Base-by-base conservation (phyloP, 2,113 vertebrate species). In the Tragulus kanchil region DNA sequence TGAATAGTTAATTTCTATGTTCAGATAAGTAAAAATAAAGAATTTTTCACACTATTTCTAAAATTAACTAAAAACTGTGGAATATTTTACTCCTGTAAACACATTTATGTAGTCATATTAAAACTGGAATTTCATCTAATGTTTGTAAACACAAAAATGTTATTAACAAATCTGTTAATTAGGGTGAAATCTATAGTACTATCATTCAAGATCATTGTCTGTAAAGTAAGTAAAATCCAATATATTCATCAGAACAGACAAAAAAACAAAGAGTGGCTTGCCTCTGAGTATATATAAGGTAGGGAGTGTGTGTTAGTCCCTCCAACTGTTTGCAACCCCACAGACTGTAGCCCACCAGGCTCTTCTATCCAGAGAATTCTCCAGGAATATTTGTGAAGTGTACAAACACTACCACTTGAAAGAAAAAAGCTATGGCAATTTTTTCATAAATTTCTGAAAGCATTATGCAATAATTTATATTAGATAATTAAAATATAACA, bases 1-100 rank as follows among this genome's bases (percentile, higher is more conserved):
- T 25, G 77, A 92, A 95, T 85, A 96, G 79, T 85, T 97, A 90
- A 94, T 85, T 92, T 90, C 56, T 90, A 94, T 71, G 75, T 93
- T 89, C 42, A 96, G 17, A n/a, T 81, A 94, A 97, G 86, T 71
- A 56, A 93, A 95, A 79, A 94, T 10, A 93, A 96, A 95, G 31
- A 96, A 81, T 87, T 92, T 93, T 95, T 95, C 31, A 90, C 45
- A 13, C 52, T 93, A 91, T 52, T 86, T 26, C 90, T 78, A 81
- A 83, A 77, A 71, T n/a, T 95, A 91, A 97, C 90, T 87, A 77
- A 75, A 97, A 98, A 97, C 16, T 93, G 36, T 23, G 95, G 23
- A 25, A 79, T 87, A 21, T 93, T 96, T 97, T 65, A 65, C 83
- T 45, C 36, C 48, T 69, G 88, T 10, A 90, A 25, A 71, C 45